Evolutionary conservation across 2,113 vertebrate species (phyloP).

Genomic region (Lynx canadensis): DNA sequence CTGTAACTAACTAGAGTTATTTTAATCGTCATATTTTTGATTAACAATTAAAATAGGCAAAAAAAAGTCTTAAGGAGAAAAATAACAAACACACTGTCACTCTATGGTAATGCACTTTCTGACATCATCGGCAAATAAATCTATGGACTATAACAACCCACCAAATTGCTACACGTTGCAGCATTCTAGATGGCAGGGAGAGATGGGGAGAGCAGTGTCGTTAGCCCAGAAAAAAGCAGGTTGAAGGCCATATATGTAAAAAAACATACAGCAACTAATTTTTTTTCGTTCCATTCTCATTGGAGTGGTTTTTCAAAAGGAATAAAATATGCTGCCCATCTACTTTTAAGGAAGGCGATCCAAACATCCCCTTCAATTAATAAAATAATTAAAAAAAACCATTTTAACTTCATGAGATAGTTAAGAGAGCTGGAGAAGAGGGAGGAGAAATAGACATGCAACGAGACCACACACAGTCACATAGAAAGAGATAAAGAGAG

Average conservation of each 20-base stretch:
- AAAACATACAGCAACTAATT: slow-evolving; percentile 19
- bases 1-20: background rate
- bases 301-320: background rate
- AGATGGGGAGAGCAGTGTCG: background rate
- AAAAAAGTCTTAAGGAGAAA: background rate
- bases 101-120: background rate
- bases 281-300: slow-evolving; percentile 28
- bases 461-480: slow-evolving; percentile 54
- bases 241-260: background rate
- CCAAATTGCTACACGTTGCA: background rate
- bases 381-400: slow-evolving; percentile 56
- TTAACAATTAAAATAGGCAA: slow-evolving; percentile 10
- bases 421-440: slow-evolving; percentile 40
- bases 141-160: background rate
- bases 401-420: slow-evolving; percentile 34
- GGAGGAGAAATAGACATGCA: slow-evolving; percentile 1
- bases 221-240: background rate
- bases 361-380: slow-evolving; percentile 50
- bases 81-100: background rate
- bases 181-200: background rate
- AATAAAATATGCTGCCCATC: background rate
- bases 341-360: slow-evolving; percentile 28
- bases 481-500: background rate
- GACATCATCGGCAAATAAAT: background rate
- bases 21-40: slow-evolving; percentile 24